Conservation (phyloP, 2,797 vertebrate species). For the Centropyge bicolor region DNA sequence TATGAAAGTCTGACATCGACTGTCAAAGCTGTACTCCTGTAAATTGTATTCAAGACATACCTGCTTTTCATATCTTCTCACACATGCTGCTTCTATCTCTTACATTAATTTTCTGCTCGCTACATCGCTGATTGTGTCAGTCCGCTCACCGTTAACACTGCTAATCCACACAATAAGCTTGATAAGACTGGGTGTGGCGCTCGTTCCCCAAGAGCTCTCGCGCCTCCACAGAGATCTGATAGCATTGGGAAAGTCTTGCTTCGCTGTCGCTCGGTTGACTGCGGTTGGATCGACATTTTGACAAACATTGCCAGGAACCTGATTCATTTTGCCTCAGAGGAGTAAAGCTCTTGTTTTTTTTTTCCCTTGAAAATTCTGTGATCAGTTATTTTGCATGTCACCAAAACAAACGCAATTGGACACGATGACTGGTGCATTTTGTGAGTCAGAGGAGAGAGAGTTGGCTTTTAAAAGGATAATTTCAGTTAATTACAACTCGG, state of each 20-base stretch:
- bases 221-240: conserved; percentile 39
- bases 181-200: conserved; percentile 39
- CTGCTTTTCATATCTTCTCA: background rate
- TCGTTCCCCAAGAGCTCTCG: conserved; percentile 25
- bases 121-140: conserved; percentile 12
- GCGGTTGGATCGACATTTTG: background rate
- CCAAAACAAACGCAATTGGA: background rate
- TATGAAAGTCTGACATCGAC: background rate
- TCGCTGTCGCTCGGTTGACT: too few relatives aligned
- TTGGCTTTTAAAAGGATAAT: background rate
- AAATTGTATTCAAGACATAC: conserved; percentile 4
- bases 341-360: background rate
- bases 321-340: background rate
- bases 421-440: background rate
- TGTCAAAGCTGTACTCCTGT: background rate
- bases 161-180: conserved; percentile 24
- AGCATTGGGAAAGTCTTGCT: background rate
- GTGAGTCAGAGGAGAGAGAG: background rate
- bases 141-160: background rate
- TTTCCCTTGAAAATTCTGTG: background rate
- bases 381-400: background rate
- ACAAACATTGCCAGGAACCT: background rate
- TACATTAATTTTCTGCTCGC: conserved; percentile 21
- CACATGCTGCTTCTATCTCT: background rate
- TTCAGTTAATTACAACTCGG: background rate